These are phyloP conservation scores for Drosophila sucinea DNA, from an alignment of 1,140 invertebrate genomes.

Conservation along the genomic window DNA sequence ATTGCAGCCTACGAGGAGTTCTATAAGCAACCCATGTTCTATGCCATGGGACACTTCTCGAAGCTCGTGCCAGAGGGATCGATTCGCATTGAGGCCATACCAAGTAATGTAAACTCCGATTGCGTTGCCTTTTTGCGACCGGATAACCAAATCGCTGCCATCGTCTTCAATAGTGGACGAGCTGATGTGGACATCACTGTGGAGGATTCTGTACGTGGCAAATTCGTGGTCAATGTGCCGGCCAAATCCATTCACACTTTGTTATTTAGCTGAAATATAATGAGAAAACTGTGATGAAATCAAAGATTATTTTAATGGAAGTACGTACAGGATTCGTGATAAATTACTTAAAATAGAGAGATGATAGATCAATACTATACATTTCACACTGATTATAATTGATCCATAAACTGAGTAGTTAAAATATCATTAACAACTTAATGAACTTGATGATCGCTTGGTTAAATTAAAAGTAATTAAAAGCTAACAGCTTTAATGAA, in stretches of 20 bases:
- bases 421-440: too few species aligned
- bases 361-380: not conserved
- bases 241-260: constrained; percentile 74
- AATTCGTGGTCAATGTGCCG: constrained; percentile 61
- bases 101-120: constrained; percentile 63
- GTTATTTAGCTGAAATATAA: constrained; percentile 53
- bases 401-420: too few species aligned
- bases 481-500: too few species aligned
- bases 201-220: constrained; percentile 55
- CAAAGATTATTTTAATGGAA: not conserved
- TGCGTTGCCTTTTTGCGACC: constrained; percentile 86
- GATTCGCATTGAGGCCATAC: constrained; percentile 79
- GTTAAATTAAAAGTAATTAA: too few species aligned
- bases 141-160: constrained; percentile 84
- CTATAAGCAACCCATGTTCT: constrained; percentile 95
- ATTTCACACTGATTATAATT: not conserved
- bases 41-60: constrained; percentile 93
- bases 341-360: not conserved
- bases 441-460: too few species aligned
- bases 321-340: too few species aligned
- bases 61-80: constrained; percentile 90
- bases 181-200: constrained; percentile 63
- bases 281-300: not conserved
- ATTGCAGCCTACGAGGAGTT: constrained; percentile 85
- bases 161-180: constrained; percentile 86